A percentile compares a stretch with the other conserved stretches of the same genome.
Evolutionary conservation across 2,113 vertebrate species (phyloP).

Genomic region (Hylia prasina): DNA sequence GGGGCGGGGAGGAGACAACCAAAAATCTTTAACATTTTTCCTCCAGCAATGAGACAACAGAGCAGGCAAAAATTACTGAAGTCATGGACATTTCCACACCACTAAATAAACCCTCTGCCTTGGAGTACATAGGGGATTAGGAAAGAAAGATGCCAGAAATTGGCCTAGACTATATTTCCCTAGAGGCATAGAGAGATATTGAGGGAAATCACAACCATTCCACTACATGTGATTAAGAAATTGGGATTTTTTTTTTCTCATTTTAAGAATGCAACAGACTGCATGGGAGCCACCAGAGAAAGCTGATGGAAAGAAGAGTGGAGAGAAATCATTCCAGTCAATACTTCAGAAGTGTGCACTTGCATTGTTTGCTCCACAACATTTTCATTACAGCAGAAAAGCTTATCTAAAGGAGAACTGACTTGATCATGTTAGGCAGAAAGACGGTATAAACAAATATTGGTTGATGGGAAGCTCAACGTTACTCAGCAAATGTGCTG

Average conservation of each 20-base stretch:
- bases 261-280: background rate
- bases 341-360: background rate
- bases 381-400: background rate
- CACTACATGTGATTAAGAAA: constrained; percentile 30
- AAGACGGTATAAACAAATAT: background rate
- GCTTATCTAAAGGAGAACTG: background rate
- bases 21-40: background rate
- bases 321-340: background rate
- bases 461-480: background rate
- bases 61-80: background rate
- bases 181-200: background rate
- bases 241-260: background rate
- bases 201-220: constrained; percentile 48
- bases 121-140: constrained; percentile 28
- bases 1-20: too few relatives aligned
- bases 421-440: background rate
- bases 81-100: background rate
- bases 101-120: constrained; percentile 15
- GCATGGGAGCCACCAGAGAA: background rate
- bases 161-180: constrained; percentile 60
- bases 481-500: background rate
- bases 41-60: background rate
- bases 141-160: constrained; percentile 38
- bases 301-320: background rate
- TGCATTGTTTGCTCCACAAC: background rate